Percentiles rank a stretch among this genome's conserved stretches.
These are phyloP conservation scores for Ctenopoma kingsleyae DNA, from an alignment of 2,797 vertebrate species.

Conservation along the genomic window DNA sequence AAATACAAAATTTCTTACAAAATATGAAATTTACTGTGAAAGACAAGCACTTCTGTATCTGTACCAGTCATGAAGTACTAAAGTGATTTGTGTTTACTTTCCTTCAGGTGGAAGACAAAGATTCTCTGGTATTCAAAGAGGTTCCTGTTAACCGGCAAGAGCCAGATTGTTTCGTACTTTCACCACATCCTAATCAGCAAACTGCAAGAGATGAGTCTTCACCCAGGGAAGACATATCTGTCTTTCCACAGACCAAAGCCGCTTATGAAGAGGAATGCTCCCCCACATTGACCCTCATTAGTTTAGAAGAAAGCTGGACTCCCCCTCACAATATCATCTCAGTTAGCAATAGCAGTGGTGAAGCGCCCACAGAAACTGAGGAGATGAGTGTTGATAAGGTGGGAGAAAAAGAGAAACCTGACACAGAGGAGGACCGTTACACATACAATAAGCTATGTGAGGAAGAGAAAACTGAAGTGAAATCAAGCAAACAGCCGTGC, in stretches of 20 bases:
- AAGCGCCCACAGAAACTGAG: slow-evolving; percentile 31
- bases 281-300: slow-evolving; percentile 35
- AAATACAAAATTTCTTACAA: too few relatives aligned
- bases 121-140: slow-evolving; percentile 41
- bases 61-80: slow-evolving; percentile 22
- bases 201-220: slow-evolving; percentile 29
- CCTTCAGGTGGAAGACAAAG: slow-evolving; percentile 63
- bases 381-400: slow-evolving; percentile 22
- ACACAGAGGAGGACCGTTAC: slow-evolving; percentile 14
- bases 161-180: slow-evolving; percentile 31
- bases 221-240: slow-evolving; percentile 23
- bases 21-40: neutral
- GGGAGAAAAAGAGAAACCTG: slow-evolving; percentile 14
- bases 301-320: slow-evolving; percentile 39
- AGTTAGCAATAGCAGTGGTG: slow-evolving; percentile 21
- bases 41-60: neutral
- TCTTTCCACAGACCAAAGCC: slow-evolving; percentile 27
- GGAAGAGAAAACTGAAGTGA: slow-evolving; percentile 68
- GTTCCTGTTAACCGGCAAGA: slow-evolving; percentile 27
- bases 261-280: slow-evolving; percentile 27
- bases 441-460: slow-evolving; percentile 14
- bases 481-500: slow-evolving; percentile 43
- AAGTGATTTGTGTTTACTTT: slow-evolving; percentile 61
- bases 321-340: slow-evolving; percentile 45
- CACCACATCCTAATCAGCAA: slow-evolving; percentile 23